phyloP scores from a whole-genome alignment of 37 sponge, comb jelly and placozoan genomes.

The Oscarella lobularis region DNA sequence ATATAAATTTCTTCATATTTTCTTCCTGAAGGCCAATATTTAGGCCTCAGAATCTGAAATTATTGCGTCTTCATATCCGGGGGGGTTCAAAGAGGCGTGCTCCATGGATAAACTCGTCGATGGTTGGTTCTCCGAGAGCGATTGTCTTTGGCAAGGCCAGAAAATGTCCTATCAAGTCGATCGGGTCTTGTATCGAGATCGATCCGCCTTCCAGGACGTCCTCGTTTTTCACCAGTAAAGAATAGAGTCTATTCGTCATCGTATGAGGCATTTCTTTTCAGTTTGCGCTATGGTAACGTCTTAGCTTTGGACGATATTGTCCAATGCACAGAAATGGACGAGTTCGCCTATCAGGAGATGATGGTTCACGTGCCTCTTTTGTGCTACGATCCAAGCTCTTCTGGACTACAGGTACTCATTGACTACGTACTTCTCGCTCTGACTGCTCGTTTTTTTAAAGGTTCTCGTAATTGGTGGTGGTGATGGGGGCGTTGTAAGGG shows the following conservation, averaged over 20 bases:
- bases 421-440: no score
- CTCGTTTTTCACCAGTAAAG: constrained; percentile 42
- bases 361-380: constrained; percentile 66
- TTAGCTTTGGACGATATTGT: constrained; percentile 75
- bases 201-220: constrained; percentile 42
- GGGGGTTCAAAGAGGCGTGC: no score
- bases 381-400: constrained; percentile 69
- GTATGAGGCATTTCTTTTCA: neutral
- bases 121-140: constrained; percentile 38
- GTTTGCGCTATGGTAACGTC: constrained; percentile 60
- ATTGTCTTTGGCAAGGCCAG: constrained; percentile 54
- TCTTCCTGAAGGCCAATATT: no score
- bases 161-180: constrained; percentile 30
- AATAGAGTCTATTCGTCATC: neutral
- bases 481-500: constrained; percentile 90
- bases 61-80: no score
- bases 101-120: no score
- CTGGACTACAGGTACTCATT: no score
- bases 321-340: constrained; percentile 76
- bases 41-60: no score
- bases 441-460: constrained; percentile 22
- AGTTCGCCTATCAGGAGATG: constrained; percentile 79
- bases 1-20: no score
- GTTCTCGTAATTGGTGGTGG: constrained; percentile 89
- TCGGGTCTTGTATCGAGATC: constrained; percentile 35